A percentile compares a stretch with the other conserved stretches of the same genome.
These are phyloP conservation scores for Clistopyga incitator DNA, from an alignment of 2,888 invertebrate genomes.

Conservation along the genomic window DNA sequence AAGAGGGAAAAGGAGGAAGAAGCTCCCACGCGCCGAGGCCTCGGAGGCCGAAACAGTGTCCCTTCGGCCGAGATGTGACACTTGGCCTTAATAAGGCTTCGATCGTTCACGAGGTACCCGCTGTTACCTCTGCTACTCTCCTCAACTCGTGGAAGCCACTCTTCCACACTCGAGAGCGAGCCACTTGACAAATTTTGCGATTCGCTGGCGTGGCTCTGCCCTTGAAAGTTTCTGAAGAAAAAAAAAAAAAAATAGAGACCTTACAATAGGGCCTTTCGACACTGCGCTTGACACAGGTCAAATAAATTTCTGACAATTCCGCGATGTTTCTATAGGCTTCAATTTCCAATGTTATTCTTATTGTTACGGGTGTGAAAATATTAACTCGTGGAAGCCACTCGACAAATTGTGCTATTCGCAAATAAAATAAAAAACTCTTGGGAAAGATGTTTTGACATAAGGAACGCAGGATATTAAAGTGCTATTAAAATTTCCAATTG, in stretches of 20 bases:
- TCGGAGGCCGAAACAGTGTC: conserved; percentile 69
- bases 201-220: conserved; percentile 49
- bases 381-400: too few relatives aligned
- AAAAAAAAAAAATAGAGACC: neutral
- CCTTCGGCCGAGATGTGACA: conserved; percentile 74
- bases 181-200: conserved; percentile 49
- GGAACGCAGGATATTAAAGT: too few relatives aligned
- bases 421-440: too few relatives aligned
- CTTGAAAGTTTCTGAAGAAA: conserved; percentile 32
- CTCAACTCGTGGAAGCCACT: conserved; percentile 48
- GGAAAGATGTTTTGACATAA: too few relatives aligned
- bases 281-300: neutral
- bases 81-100: conserved; percentile 82
- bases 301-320: neutral
- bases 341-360: neutral
- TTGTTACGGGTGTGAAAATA: too few relatives aligned
- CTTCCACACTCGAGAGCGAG: conserved; percentile 30
- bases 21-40: conserved; percentile 27
- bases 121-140: conserved; percentile 59
- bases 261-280: neutral
- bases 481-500: too few relatives aligned
- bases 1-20: conserved; percentile 34
- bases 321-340: too few relatives aligned
- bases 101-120: conserved; percentile 72
- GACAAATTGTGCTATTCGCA: too few relatives aligned